Evolutionary conservation across 2,888 invertebrate genomes (phyloP), one percentile per base, ranked within the genome.

Genomic region (Aleiodes leptofemur): DNA sequence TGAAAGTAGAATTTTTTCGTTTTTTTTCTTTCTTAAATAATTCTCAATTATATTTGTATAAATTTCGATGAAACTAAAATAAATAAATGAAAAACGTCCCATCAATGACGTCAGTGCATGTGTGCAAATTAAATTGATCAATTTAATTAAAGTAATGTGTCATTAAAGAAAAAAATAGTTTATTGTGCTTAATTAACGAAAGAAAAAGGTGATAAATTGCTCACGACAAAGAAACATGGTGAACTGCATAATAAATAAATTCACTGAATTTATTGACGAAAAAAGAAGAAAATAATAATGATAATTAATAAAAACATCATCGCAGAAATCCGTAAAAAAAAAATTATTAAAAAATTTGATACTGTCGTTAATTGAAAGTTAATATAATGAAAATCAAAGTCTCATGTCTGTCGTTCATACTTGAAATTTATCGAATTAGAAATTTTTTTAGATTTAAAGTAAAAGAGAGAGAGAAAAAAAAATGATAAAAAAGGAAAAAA

Each of bases 31-130:
- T 23, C 2, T 23, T 2, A 23, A 23, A 48, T n/a, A 64, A 38
- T 64, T 38, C 16, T 64, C 43, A 59, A 64, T 59, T 66, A 73
- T 73, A 56, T 66, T 72, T 66, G 51, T 66, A 72, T 72, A 38
- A 43, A 56, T 69, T 23, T 34, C 31, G 14, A 23, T 23, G 48
- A 66, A 50, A 64, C 38, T 43, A 48, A 64, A 48, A 57, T 64
- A 23, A 43, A 64, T 48, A 14, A 43, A 34, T 6, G 16, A 43
- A 23, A 64, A 64, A 64, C 64, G 48, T 64, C 64, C 43, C 23
- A 64, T 59, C 34, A 59, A 59, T n/a, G 59, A 31, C 59, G 48
- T 64, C 48, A 48, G 43, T 14, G 51, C n/a, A 68, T 43, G 48
- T 51, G 51, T 51, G 48, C 51, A 68, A 51, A 68, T 5, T 51